Evolutionary conservation across 2,888 invertebrate species (phyloP).

Genomic region (Onchidella celtica): DNA sequence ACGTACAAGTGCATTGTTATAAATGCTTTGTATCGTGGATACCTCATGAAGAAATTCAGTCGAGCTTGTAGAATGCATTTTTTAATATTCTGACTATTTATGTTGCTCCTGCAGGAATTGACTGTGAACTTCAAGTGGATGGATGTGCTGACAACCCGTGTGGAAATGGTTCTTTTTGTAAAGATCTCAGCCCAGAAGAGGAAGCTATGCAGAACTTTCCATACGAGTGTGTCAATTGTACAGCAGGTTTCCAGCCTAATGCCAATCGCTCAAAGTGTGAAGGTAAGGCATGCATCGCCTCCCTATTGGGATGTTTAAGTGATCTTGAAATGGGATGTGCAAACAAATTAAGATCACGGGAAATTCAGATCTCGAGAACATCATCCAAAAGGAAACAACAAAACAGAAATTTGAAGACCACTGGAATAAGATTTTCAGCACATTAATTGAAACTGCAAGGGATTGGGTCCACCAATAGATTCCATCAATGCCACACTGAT

Average conservation of each 20-base stretch:
- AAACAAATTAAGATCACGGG: background rate
- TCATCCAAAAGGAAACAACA: background rate
- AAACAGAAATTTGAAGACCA: background rate
- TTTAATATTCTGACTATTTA: background rate
- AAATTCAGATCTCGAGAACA: background rate
- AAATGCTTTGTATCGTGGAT: background rate
- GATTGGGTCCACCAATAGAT: no score
- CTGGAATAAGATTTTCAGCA: no score
- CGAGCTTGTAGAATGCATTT: background rate
- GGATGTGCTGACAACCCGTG: conserved; percentile 50
- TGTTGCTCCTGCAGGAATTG: conserved; percentile 41
- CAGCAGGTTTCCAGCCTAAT: conserved; percentile 51
- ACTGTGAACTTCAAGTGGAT: conserved; percentile 49
- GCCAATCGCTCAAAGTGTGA: conserved; percentile 40
- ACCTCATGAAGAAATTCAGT: background rate
- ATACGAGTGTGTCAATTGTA: conserved; percentile 55
- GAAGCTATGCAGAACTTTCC: conserved; percentile 35
- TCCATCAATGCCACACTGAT: no score
- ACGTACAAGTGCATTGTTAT: background rate
- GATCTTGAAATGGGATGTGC: background rate
- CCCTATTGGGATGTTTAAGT: background rate
- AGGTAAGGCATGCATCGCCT: conserved; percentile 16
- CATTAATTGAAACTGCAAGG: no score
- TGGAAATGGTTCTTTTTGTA: conserved; percentile 49
- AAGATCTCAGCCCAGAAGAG: conserved; percentile 54